phyloP scores from a whole-genome alignment of 2,113 vertebrate genomes.

The Pelecanus crispus region DNA sequence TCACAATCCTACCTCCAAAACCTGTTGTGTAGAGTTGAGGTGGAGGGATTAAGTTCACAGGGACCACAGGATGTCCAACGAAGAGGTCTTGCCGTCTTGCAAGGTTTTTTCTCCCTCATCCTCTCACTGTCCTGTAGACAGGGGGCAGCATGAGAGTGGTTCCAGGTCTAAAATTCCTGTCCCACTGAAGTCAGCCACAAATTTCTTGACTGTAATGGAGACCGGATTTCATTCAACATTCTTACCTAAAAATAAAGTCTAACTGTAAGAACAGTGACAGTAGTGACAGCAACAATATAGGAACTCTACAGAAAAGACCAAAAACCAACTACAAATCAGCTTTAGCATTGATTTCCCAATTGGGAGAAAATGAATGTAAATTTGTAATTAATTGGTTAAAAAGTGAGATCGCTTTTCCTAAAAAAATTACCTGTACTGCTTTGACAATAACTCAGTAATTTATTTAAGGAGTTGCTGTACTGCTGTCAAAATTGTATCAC shows the following conservation, averaged over 20 bases:
- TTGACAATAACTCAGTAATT: not conserved
- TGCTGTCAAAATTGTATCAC: not conserved
- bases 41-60: not conserved
- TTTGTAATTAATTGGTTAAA: not conserved
- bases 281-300: not conserved
- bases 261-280: not conserved
- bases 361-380: not conserved
- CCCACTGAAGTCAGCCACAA: not conserved
- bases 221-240: not conserved
- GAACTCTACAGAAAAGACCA: not conserved
- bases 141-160: not conserved
- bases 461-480: not conserved
- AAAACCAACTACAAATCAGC: not conserved
- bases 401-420: not conserved
- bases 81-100: not conserved
- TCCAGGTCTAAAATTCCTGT: not conserved
- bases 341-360: not conserved
- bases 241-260: not conserved
- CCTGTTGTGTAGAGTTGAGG: not conserved
- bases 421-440: not conserved
- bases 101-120: not conserved
- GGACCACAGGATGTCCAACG: fast-evolving
- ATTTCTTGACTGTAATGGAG: not conserved
- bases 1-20: not conserved
- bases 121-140: not conserved